Evolutionary conservation across 2,113 vertebrate genomes (phyloP).

Genomic region (Seriola dumerili): DNA sequence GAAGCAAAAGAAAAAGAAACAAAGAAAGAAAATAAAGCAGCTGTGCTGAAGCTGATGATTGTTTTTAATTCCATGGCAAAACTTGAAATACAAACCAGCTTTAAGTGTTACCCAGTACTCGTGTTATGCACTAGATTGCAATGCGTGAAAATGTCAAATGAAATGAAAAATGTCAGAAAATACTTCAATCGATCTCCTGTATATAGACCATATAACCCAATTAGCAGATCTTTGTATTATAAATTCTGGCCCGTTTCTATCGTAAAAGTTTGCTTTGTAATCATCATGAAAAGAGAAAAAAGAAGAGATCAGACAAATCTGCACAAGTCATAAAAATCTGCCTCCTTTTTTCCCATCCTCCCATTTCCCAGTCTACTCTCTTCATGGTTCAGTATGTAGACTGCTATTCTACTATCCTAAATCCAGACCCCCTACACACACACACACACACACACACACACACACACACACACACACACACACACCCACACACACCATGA

Average conservation of each 20-base stretch:
- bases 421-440: constrained; percentile 1
- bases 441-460: neutral
- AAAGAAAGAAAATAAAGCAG: constrained; percentile 9
- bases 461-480: constrained; percentile 11
- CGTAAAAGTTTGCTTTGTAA: constrained; percentile 21
- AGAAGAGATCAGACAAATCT: constrained; percentile 39
- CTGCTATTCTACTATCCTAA: constrained; percentile 39
- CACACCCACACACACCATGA: constrained; percentile 35
- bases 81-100: constrained; percentile 19
- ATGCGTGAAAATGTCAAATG: neutral
- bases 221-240: neutral
- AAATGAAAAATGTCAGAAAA: neutral
- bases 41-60: constrained; percentile 23
- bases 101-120: neutral
- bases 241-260: neutral
- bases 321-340: constrained; percentile 19
- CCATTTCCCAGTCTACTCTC: neutral
- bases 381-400: constrained; percentile 39
- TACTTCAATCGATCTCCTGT: neutral
- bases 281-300: neutral
- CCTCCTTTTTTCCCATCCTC: neutral
- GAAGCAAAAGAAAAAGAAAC: neutral
- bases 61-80: constrained; percentile 12
- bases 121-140: neutral
- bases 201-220: neutral